Base-by-base conservation (phyloP, 1,140 invertebrate genomes). In the Drosophila paulistorum region DNA sequence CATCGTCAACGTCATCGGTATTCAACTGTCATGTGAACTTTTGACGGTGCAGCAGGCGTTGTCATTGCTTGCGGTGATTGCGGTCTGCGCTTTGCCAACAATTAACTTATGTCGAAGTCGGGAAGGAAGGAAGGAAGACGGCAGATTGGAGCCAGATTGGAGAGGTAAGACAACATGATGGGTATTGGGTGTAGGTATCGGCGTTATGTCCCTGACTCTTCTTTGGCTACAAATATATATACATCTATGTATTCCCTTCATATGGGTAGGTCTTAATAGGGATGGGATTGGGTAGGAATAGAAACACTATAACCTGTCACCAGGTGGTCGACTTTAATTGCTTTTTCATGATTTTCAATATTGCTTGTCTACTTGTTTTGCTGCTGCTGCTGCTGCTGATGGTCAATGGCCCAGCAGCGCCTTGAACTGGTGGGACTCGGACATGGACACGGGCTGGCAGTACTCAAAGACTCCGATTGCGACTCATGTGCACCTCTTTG, bases 271-370 rank as follows among this genome's bases (percentile, higher is more conserved):
- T 37, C 35, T 37, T 11, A 37, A 11, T 37, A 6, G 35, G 45
- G 14, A 20, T 20, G 17, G 45, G 4, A 26, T 30, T 30, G 30
- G 30, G 30, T 30, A 30, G 30, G 30, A 30, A 30, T 30, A 30
- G 30, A 23, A 23, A 30, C 30, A 45, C n/a, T 14, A 9, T 20
- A 23, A 23, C 3, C 9, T 33, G 62, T 45, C 42, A 68, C 65
- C 83, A 86, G 83, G 76, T 89, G 83, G 55, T 68, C 58, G 48
- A 68, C 67, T 83, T 80, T 89, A 87, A 87, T 87, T 89, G 84
- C 80, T 75, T 71, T 79, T 71, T 77, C 84, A 87, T 89, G 84
- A 87, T 77, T 87, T 71, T 83, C 77, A 77, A 78, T 83, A 86
- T 77, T 70, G 68, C 33, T 70, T 68, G 30, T 55, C 33, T 65